phyloP scores from a whole-genome alignment of 1,140 invertebrate species.

The Bombus fervidus region DNA sequence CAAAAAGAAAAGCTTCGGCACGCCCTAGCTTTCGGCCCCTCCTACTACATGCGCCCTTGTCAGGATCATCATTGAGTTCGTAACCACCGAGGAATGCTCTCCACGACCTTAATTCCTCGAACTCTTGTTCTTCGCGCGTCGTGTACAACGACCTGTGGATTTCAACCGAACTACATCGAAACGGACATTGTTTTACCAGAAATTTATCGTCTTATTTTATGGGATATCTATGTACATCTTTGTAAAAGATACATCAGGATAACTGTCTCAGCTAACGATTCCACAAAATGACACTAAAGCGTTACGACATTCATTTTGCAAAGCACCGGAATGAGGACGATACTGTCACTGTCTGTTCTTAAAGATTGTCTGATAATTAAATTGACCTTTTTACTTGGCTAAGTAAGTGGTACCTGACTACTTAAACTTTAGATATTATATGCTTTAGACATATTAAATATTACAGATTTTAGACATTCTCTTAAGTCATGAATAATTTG shows the following conservation, averaged over 20 bases:
- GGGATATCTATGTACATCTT: background rate
- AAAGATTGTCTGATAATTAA: no score
- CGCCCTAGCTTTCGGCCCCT: constrained; percentile 45
- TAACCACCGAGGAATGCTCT: constrained; percentile 28
- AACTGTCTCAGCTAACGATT: background rate
- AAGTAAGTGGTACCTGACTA: no score
- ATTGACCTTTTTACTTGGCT: background rate
- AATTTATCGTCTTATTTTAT: constrained; percentile 42
- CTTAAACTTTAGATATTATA: no score
- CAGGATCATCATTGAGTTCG: constrained; percentile 57
- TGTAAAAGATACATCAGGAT: background rate
- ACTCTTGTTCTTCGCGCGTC: constrained; percentile 35
- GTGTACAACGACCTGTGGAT: constrained; percentile 56
- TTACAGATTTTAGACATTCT: no score
- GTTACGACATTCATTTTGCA: background rate
- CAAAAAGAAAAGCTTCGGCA: constrained; percentile 48
- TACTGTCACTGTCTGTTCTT: background rate
- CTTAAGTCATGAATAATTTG: no score
- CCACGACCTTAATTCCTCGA: constrained; percentile 42
- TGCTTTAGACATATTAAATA: no score
- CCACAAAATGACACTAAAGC: background rate
- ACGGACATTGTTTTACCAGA: constrained; percentile 38
- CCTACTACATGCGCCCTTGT: constrained; percentile 32
- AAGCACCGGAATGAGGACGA: background rate
- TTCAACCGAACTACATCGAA: constrained; percentile 23